Base-by-base conservation (phyloP, 2,888 invertebrate species). In the Abscondita cerata region DNA sequence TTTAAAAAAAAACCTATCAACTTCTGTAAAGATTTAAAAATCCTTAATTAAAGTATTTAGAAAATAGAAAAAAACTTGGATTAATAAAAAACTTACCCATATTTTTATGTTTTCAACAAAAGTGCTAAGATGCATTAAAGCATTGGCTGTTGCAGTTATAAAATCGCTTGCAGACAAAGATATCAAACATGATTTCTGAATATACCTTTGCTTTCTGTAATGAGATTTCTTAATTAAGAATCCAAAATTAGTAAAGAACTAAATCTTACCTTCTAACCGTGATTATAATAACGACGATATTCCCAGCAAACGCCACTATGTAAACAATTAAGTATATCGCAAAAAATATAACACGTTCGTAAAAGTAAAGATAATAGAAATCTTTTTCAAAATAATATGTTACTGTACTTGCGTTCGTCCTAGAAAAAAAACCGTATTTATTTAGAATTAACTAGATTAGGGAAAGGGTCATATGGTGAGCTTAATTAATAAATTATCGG, bases 131-230 rank as follows among this genome's bases (percentile, higher is more conserved):
- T 48, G 48, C 20, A 63, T 40, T 2, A 59, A 36, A 12, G 33
- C 13, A 16, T 53, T 40, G 0, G 41, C 5, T 5, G 72, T 66
- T 1, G 76, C 75, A 52, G 74, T 81, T 34, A 81, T 64, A 15
- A 84, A 72, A 73, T 85, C 85, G 62, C 84, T 83, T 31, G 82
- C 38, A n/a, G 83, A 81, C 62, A 85, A 70, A 0, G 84, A 83
- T 13, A 84, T 78, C 4, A 84, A 77, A 56, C 82, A 83, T 31
- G 77, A 76, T 62, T 84, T 83, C 64, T 84, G 85, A 31, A 85
- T 76, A n/a, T 79, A 79, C n/a, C 84, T 77, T 52, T 82, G 75
- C 57, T 84, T 82, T 47, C 84, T 82, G 13, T 19, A 52, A 52
- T 5, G 8, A 19, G 18, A 44, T 54, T 11, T 8, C 46, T 46